Base-by-base conservation (phyloP, 2,888 invertebrate species). In the Crossocerus cetratus region DNA sequence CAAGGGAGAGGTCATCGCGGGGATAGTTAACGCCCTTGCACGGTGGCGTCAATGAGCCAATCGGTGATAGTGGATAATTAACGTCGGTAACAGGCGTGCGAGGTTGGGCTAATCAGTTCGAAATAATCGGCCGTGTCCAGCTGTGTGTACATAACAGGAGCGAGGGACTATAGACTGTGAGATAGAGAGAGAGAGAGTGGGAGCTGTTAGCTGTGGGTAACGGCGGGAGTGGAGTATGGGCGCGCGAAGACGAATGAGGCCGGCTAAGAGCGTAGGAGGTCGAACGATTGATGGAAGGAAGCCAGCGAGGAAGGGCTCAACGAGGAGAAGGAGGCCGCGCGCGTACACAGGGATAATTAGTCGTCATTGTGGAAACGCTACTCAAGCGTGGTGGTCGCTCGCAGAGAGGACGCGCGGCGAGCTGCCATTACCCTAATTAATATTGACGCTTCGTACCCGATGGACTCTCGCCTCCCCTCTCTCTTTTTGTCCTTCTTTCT, bases 401-500 rank as follows among this genome's bases (percentile, higher is more conserved):
- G 49, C 13, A 20, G 68, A 60, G 63, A 58, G 22, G 32, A 32
- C 32, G n/a, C 55, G 44, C 62, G 72, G 71, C 76, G 77, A 71
- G 56, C 73, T 69, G 68, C 78, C 81, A 83, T 86, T 83, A 83
- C 77, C 76, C 80, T 84, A 85, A 86, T 84, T 84, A 85, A 86
- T 83, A 83, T 86, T 82, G 81, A 83, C 82, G 81, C 78, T 83
- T 74, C 74, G 74, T 44, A 67, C 57, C 16, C 67, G 72, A 75
- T 70, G 65, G 62, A 53, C 62, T 70, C 60, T 14, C 53, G 55
- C 54, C 2, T 16, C 5, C 53, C 32, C 16, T 11, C 22, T 62
- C 45, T 5, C 14, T n/a, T 22, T 13, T 5, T 16, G 4, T 18
- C 14, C n/a, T n/a, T n/a, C 8, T 18, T 14, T 22, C 32, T 18